These are phyloP conservation scores for Arizona elegans DNA, from an alignment of 2,113 vertebrate species.

Conservation along the genomic window DNA sequence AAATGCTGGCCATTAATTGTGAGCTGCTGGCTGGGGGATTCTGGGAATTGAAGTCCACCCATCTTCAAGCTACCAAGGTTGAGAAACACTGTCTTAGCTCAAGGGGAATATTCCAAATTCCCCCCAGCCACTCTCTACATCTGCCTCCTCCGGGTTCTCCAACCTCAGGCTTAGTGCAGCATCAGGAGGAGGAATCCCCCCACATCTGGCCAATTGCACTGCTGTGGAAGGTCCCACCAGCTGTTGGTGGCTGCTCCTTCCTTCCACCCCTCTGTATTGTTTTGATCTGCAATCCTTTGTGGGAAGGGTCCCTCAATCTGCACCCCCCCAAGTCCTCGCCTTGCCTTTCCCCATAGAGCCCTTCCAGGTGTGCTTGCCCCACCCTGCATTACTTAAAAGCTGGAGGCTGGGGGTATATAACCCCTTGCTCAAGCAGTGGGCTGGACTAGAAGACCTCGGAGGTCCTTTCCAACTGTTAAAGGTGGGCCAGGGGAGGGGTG, in stretches of 20 bases:
- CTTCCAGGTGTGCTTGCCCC: background rate
- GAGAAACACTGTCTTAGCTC: background rate
- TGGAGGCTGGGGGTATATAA: background rate
- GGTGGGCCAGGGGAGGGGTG: background rate
- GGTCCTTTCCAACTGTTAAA: background rate
- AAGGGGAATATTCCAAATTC: fast-evolving
- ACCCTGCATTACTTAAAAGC: background rate
- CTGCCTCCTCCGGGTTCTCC: background rate
- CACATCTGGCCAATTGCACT: background rate
- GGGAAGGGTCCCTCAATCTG: background rate
- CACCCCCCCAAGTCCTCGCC: too few species aligned
- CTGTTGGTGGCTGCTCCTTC: background rate
- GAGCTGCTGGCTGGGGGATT: too few species aligned
- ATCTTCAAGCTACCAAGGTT: too few species aligned
- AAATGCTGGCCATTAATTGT: background rate
- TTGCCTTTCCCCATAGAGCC: background rate
- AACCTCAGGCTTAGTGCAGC: background rate
- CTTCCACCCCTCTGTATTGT: background rate
- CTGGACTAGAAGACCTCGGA: background rate
- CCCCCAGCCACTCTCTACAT: background rate
- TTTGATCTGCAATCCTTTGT: background rate
- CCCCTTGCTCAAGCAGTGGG: background rate
- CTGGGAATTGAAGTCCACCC: too few species aligned
- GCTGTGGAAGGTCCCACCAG: background rate
- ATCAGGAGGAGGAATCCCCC: background rate